Base-by-base conservation (phyloP, 2,113 vertebrate species). In the Myotis yumanensis region DNA sequence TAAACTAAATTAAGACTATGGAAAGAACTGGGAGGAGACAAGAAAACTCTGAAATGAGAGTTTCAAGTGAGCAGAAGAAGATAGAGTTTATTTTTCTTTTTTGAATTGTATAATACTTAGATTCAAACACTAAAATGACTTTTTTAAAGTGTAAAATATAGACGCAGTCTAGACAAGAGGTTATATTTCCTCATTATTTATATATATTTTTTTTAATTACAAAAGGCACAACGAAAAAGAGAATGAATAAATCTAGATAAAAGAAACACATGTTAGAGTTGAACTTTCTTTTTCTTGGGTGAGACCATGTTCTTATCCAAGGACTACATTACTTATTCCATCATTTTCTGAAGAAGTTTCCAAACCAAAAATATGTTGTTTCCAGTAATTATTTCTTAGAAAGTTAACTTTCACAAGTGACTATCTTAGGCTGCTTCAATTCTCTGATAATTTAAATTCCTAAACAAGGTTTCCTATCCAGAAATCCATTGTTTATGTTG, bases 311-410 rank as follows among this genome's bases (percentile, higher is more conserved):
- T 80, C 59, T 89, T 20, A 62, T 4, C 17, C 51, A n/a, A 71
- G 11, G 25, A 84, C 17, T 59, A 5, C 17, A 86, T 40, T 86
- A 64, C 32, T 91, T 54, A 79, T 52, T 81, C 77, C 80, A 77
- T 35, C 7, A 95, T 77, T 91, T 71, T 92, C 69, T 86, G 51
- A 25, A 79, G 84, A 94, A 43, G 5, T 90, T 69, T 76, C 5
- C 25, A 87, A 81, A 69, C 23, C 57, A 80, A 80, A 25, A 80
- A 79, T 75, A 84, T 52, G 68, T 80, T 80, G 10, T 91, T 93
- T 92, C 71, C 84, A 52, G 11, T 20, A 89, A 59, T 64, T 77
- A 54, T 93, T 88, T 85, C 46, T 79, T 71, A 69, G 23, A 90
- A 90, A 89, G 22, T 54, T 28, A 43, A 92, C n/a, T 72, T 90